Evolutionary conservation across 2,888 invertebrate species (phyloP).

Genomic region (Acleris literana): DNA sequence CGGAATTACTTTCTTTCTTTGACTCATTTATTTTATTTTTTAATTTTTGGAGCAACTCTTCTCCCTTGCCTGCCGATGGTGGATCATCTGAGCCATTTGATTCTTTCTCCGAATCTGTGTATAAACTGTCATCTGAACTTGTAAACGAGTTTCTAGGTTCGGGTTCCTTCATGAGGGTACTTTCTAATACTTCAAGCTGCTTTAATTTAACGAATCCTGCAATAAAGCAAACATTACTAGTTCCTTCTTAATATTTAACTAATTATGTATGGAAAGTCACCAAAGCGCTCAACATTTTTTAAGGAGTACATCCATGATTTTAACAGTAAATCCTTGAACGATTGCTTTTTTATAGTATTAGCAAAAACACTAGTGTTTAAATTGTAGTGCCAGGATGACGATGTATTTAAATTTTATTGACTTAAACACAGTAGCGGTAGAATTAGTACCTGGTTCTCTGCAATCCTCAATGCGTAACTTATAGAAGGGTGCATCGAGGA

Average conservation of each 20-base stretch:
- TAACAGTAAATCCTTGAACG: too few species aligned
- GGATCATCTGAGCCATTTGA: constrained; percentile 69
- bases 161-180: constrained; percentile 62
- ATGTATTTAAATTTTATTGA: too few species aligned
- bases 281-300: too few species aligned
- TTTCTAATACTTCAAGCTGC: constrained; percentile 78
- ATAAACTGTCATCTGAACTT: constrained; percentile 68
- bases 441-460: constrained; percentile 68
- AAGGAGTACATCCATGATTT: too few species aligned
- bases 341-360: too few species aligned
- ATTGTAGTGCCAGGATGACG: too few species aligned
- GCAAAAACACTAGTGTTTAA: too few species aligned
- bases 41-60: constrained; percentile 57
- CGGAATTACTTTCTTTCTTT: constrained; percentile 30
- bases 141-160: constrained; percentile 44
- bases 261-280: too few species aligned
- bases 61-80: constrained; percentile 54
- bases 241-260: too few species aligned
- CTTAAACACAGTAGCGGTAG: background rate
- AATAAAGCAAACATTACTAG: constrained; percentile 43
- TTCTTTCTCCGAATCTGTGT: constrained; percentile 76
- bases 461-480: constrained; percentile 84
- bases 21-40: constrained; percentile 52
- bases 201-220: constrained; percentile 84
- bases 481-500: constrained; percentile 85